Evolutionary conservation across 1,140 invertebrate species (phyloP).

Genomic region (Tetragnatha versicolor): DNA sequence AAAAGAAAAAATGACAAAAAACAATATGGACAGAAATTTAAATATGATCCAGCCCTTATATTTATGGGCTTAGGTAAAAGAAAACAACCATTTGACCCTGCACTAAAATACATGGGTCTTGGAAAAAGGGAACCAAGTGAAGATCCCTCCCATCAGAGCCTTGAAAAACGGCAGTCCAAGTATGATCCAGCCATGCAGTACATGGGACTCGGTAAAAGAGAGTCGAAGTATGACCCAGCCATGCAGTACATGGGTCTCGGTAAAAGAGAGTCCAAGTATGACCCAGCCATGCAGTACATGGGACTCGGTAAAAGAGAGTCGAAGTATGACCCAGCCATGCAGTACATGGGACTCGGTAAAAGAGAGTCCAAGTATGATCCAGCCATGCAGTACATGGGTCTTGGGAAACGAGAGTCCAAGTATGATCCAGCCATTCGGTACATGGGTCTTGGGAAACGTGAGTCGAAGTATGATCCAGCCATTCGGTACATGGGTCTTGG

Average conservation of each 20-base stretch:
- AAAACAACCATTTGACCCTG: not conserved
- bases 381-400: slow-evolving; percentile 32
- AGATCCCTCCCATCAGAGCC: not conserved
- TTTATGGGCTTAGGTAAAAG: slow-evolving; percentile 40
- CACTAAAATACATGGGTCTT: slow-evolving; percentile 14
- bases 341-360: slow-evolving; percentile 23
- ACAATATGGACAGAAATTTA: not conserved
- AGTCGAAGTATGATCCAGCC: slow-evolving; percentile 17
- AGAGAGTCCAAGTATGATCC: slow-evolving; percentile 11
- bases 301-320: slow-evolving; percentile 15
- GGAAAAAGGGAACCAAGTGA: not conserved
- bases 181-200: slow-evolving; percentile 19
- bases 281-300: slow-evolving; percentile 35
- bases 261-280: not conserved
- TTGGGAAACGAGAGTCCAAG: slow-evolving; percentile 19
- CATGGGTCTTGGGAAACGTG: slow-evolving; percentile 10
- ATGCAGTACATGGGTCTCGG: slow-evolving; percentile 2
- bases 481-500: slow-evolving; percentile 31
- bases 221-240: not conserved
- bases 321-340: slow-evolving; percentile 2
- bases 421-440: slow-evolving; percentile 10
- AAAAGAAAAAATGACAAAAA: slow-evolving; percentile 2
- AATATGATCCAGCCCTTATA: slow-evolving; percentile 36
- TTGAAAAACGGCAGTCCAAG: not conserved
- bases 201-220: slow-evolving; percentile 25